These are phyloP conservation scores for Lasius fuliginosus DNA, from an alignment of 2,888 invertebrate genomes.

Conservation along the genomic window DNA sequence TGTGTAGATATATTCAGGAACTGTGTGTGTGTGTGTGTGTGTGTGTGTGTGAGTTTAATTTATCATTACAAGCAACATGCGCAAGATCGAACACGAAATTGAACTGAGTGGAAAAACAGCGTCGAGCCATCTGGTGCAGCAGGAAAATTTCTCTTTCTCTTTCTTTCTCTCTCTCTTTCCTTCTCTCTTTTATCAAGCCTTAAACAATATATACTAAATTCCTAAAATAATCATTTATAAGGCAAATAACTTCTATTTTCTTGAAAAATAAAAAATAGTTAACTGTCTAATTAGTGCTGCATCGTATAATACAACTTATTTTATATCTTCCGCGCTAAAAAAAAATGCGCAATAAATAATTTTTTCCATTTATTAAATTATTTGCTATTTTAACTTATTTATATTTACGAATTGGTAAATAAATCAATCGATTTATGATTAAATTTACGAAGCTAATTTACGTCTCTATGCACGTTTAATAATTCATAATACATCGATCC, in stretches of 20 bases:
- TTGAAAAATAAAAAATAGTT: neutral
- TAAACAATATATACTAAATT: slow-evolving; percentile 21
- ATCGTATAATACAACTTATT: neutral
- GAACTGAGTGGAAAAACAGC: slow-evolving; percentile 25
- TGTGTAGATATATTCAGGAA: slow-evolving; percentile 19
- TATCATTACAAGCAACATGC: slow-evolving; percentile 39
- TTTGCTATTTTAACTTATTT: neutral
- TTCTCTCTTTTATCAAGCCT: neutral
- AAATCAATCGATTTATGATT: neutral
- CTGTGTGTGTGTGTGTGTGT: neutral
- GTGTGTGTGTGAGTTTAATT: slow-evolving; percentile 37
- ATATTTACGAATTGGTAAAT: neutral
- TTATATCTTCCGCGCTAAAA: neutral
- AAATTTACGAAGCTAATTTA: neutral
- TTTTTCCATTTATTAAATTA: neutral
- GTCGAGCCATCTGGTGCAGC: slow-evolving; percentile 40
- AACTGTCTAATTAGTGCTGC: neutral
- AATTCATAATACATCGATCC: neutral
- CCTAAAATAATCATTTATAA: slow-evolving; percentile 3
- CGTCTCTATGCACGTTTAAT: neutral
- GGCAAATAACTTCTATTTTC: neutral
- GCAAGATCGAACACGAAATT: slow-evolving; percentile 36
- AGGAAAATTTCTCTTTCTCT: slow-evolving; percentile 34
- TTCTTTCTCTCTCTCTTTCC: neutral
- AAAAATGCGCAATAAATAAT: neutral